Percentiles rank a stretch among this genome's conserved stretches.
Conservation (phyloP, 2,113 vertebrate genomes). For the Chaetodon auriga region DNA sequence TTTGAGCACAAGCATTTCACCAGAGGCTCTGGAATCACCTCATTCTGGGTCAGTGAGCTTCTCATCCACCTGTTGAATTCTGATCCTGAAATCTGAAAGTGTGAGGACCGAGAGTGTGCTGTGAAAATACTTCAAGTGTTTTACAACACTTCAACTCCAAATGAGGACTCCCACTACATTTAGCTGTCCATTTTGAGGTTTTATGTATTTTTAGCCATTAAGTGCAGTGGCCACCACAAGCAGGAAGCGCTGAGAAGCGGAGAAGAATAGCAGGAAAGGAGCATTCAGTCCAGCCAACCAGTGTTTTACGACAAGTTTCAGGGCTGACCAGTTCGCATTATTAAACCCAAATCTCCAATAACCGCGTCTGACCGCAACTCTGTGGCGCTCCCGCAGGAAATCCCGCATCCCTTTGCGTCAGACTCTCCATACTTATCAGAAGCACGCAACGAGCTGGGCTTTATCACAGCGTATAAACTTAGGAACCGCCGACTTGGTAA, state of each 20-base stretch:
- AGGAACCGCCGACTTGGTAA: constrained; percentile 45
- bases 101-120: background rate
- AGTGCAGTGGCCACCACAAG: constrained; percentile 77
- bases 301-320: constrained; percentile 73
- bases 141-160: background rate
- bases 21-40: constrained; percentile 40
- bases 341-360: constrained; percentile 36
- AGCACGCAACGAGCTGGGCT: background rate
- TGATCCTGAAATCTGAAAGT: background rate
- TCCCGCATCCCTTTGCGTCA: constrained; percentile 47
- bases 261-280: constrained; percentile 89
- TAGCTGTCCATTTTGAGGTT: constrained; percentile 60
- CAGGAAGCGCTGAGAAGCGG: constrained; percentile 83
- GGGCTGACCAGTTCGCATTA: constrained; percentile 54
- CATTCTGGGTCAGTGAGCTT: constrained; percentile 36
- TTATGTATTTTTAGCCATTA: constrained; percentile 84
- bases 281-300: constrained; percentile 76
- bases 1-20: constrained; percentile 54
- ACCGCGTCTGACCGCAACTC: constrained; percentile 43
- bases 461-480: constrained; percentile 17
- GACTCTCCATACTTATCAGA: constrained; percentile 52
- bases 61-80: constrained; percentile 58
- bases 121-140: background rate
- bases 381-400: constrained; percentile 41
- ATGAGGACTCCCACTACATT: constrained; percentile 13